These are phyloP conservation scores for Apodemus agrarius DNA, from an alignment of 2,797 vertebrate species.

Conservation along the genomic window DNA sequence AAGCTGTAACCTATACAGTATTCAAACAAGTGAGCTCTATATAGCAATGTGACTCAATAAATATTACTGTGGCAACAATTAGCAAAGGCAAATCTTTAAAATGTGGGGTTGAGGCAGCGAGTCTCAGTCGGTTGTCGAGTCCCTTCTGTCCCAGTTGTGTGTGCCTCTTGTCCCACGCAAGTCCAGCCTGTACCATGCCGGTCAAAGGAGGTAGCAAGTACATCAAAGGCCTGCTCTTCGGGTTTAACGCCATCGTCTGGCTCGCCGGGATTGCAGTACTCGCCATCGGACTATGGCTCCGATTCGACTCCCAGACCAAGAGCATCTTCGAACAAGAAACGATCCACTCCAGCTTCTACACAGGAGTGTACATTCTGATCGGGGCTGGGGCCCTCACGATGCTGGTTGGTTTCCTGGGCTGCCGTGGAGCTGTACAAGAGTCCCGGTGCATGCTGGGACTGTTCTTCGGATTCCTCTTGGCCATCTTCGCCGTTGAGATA, in stretches of 20 bases:
- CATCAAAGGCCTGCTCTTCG: no score
- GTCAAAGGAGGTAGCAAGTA: no score
- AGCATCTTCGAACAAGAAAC: slow-evolving; percentile 91
- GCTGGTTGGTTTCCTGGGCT: slow-evolving; percentile 98
- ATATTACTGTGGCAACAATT: neutral
- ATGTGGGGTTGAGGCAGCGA: neutral
- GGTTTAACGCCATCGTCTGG: slow-evolving; percentile 60
- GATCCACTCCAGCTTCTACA: slow-evolving; percentile 91
- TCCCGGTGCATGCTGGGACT: slow-evolving; percentile 98
- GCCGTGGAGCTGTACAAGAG: slow-evolving; percentile 97
- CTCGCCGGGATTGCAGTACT: slow-evolving; percentile 96
- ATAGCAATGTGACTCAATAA: neutral
- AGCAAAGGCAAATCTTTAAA: neutral
- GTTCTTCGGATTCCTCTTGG: slow-evolving; percentile 97
- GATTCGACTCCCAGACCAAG: slow-evolving; percentile 95
- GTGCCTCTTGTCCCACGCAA: no score
- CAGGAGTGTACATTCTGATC: slow-evolving; percentile 97
- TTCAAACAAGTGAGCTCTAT: neutral
- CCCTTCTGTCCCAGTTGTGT: no score
- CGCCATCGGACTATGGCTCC: slow-evolving; percentile 95
- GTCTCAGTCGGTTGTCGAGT: no score
- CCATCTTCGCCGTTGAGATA: slow-evolving; percentile 96
- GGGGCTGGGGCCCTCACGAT: slow-evolving; percentile 97
- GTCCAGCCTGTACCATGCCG: no score
- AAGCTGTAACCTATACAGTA: neutral